Evolutionary conservation across 2,113 vertebrate species (phyloP).

Genomic region (Danio rerio): DNA sequence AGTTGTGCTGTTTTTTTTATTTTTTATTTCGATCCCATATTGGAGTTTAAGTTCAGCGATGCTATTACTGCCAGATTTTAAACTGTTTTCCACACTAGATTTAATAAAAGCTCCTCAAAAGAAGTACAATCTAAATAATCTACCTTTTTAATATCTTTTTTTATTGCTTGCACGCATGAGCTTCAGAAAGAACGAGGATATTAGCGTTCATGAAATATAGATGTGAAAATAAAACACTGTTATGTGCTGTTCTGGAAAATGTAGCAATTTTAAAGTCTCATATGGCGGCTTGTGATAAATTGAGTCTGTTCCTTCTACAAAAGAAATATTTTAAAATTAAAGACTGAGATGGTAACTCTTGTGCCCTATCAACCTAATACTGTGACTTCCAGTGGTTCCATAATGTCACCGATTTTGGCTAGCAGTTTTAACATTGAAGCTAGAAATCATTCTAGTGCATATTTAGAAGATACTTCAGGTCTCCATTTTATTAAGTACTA

Average conservation of each 20-base stretch:
- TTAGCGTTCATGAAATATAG: conserved; percentile 7
- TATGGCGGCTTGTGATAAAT: neutral
- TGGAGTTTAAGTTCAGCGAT: conserved; percentile 4
- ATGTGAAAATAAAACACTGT: conserved; percentile 28
- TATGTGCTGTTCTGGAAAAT: conserved; percentile 6
- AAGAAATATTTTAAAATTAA: conserved; percentile 1
- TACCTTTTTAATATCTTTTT: conserved; percentile 7
- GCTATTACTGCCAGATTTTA: conserved; percentile 1
- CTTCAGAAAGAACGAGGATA: neutral
- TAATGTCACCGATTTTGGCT: too few relatives aligned
- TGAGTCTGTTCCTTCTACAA: neutral
- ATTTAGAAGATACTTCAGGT: too few relatives aligned
- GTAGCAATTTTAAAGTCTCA: neutral
- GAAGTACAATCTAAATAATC: conserved; percentile 18
- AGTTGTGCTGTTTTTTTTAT: conserved; percentile 20
- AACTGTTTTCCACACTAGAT: neutral
- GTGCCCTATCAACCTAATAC: too few relatives aligned
- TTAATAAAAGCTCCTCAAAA: conserved; percentile 3
- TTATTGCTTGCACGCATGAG: conserved; percentile 1
- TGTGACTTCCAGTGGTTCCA: too few relatives aligned
- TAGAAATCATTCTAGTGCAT: too few relatives aligned
- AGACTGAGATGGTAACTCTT: conserved; percentile 1
- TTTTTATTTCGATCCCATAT: conserved; percentile 11
- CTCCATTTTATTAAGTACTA: too few relatives aligned
- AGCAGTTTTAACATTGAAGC: too few relatives aligned